phyloP scores from a whole-genome alignment of 1,140 invertebrate species.

The Aphaenogaster rudis region DNA sequence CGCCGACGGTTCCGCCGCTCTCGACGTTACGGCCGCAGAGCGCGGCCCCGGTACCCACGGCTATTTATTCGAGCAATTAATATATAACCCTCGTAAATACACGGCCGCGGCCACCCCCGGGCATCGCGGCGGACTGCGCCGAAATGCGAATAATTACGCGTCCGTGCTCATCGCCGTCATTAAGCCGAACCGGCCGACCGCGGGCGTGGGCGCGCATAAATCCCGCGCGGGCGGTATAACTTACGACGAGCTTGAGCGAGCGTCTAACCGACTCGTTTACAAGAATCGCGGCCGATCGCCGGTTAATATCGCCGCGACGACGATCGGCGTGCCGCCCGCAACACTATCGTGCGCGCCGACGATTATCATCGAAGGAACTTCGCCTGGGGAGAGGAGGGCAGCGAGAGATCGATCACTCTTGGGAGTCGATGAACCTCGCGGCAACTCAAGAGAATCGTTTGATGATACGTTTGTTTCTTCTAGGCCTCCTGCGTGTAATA shows the following conservation, averaged over 20 bases:
- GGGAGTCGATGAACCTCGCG: constrained; percentile 50
- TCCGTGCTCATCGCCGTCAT: constrained; percentile 81
- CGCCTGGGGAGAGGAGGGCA: neutral
- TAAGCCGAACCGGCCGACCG: constrained; percentile 58
- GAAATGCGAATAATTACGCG: constrained; percentile 85
- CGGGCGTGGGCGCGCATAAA: constrained; percentile 64
- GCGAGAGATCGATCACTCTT: constrained; percentile 52
- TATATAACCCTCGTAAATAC: constrained; percentile 87
- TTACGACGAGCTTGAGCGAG: constrained; percentile 4
- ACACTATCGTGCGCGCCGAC: constrained; percentile 36
- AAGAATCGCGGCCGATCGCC: constrained; percentile 32
- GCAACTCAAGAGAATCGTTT: constrained; percentile 53
- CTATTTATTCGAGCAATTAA: constrained; percentile 87
- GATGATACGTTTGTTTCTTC: constrained; percentile 58
- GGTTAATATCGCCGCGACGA: constrained; percentile 34
- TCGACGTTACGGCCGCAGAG: constrained; percentile 1
- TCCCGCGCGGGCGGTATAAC: constrained; percentile 28
- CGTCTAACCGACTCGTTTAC: constrained; percentile 46
- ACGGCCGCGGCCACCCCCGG: constrained; percentile 69
- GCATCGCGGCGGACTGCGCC: constrained; percentile 66
- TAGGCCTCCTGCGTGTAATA: constrained; percentile 21
- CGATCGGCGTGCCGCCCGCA: constrained; percentile 34
- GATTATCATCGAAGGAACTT: constrained; percentile 44
- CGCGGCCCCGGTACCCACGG: constrained; percentile 56
- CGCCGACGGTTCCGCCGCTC: neutral